A percentile compares a stretch with the other conserved stretches of the same genome.
These are phyloP conservation scores for Galemys pyrenaicus DNA, from an alignment of 2,113 vertebrate species.

Conservation along the genomic window DNA sequence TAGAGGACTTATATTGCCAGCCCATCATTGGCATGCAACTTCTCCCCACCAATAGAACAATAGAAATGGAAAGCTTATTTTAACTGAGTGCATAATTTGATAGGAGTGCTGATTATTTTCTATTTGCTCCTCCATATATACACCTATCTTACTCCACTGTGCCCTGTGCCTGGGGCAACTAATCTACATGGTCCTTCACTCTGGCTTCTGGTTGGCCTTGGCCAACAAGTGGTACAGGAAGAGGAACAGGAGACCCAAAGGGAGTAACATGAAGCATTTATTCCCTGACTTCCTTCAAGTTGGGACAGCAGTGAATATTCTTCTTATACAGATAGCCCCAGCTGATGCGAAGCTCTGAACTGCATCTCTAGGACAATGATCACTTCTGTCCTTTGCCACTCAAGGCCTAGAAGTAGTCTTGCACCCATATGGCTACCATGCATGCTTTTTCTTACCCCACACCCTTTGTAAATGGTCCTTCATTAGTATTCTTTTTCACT, in stretches of 20 bases:
- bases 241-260: neutral
- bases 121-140: neutral
- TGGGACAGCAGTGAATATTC: neutral
- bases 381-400: neutral
- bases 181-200: neutral
- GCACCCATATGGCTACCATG: neutral
- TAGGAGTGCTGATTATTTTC: neutral
- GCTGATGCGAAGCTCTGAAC: neutral
- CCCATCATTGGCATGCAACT: neutral
- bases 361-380: neutral
- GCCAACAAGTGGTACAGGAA: neutral
- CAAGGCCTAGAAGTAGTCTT: neutral
- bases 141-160: neutral
- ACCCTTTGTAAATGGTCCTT: neutral
- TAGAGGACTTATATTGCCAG: conserved; percentile 13
- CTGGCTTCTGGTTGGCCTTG: neutral
- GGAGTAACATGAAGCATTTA: neutral
- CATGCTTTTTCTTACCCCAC: neutral
- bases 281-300: neutral
- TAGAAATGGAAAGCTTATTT: neutral
- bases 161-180: neutral
- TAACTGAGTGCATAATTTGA: neutral
- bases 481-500: neutral
- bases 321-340: neutral
- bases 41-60: neutral